Conservation (phyloP, 1,140 invertebrate species). For the Sminthurinus signatus region DNA sequence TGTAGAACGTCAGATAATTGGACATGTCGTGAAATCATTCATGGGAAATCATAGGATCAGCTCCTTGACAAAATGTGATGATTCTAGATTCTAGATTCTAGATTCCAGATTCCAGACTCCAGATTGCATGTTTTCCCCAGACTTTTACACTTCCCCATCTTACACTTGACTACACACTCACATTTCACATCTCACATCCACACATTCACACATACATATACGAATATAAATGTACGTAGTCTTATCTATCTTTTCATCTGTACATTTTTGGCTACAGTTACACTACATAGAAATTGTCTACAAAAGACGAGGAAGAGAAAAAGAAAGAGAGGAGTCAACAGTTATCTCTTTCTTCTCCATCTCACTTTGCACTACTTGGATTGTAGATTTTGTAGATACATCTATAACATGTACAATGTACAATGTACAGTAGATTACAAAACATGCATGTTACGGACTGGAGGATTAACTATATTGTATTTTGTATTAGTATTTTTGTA, state of each 20-base stretch:
- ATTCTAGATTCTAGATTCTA: conserved; percentile 10
- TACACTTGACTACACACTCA: not conserved
- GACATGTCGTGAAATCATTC: conserved; percentile 31
- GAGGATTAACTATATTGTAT: too few species aligned
- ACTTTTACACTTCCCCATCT: not conserved
- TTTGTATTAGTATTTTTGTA: too few species aligned
- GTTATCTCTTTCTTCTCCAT: too few species aligned
- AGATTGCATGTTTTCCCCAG: not conserved
- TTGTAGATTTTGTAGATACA: too few species aligned
- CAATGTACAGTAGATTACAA: too few species aligned
- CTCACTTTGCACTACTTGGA: too few species aligned
- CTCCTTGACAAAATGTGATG: conserved; percentile 32
- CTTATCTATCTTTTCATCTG: not conserved
- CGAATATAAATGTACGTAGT: not conserved
- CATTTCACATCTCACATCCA: not conserved
- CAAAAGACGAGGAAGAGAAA: not conserved
- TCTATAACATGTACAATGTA: too few species aligned
- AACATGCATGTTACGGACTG: too few species aligned
- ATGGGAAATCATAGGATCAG: conserved; percentile 30
- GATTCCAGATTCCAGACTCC: too few species aligned
- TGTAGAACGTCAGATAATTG: too few species aligned
- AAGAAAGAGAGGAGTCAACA: conserved; percentile 2
- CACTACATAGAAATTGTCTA: not conserved
- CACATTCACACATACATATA: not conserved
- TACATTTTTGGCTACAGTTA: not conserved